phyloP scores from a whole-genome alignment of 2,888 invertebrate genomes.

The Lycaena phlaeas region DNA sequence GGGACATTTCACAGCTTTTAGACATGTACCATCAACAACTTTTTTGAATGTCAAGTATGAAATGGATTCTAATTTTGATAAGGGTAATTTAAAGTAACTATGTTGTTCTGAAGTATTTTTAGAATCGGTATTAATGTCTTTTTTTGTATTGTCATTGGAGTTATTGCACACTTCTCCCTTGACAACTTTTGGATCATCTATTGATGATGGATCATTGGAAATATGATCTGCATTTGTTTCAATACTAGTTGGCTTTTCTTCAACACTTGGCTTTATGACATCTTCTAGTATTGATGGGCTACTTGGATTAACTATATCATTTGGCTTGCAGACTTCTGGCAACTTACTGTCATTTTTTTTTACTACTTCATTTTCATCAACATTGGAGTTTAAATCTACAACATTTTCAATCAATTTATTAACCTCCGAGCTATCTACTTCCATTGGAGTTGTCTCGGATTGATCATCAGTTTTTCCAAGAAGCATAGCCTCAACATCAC shows the following conservation, averaged over 20 bases:
- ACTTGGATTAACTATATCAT: slow-evolving; percentile 40
- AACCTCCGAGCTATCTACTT: slow-evolving; percentile 39
- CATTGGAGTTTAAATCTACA: slow-evolving; percentile 29
- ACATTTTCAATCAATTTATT: slow-evolving; percentile 38
- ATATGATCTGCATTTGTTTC: slow-evolving; percentile 32
- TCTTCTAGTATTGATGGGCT: slow-evolving; percentile 61
- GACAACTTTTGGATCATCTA: slow-evolving; percentile 34
- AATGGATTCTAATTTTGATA: slow-evolving; percentile 25
- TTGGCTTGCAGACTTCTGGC: slow-evolving; percentile 12
- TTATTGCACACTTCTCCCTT: neutral
- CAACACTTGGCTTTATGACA: slow-evolving; percentile 45
- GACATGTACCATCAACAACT: slow-evolving; percentile 40
- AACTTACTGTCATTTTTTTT: slow-evolving; percentile 19
- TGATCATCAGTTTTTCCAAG: slow-evolving; percentile 40
- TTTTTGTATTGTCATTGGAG: neutral
- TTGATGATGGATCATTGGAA: slow-evolving; percentile 53
- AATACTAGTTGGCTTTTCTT: slow-evolving; percentile 35
- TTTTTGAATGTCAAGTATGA: slow-evolving; percentile 58
- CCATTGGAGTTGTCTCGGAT: slow-evolving; percentile 34
- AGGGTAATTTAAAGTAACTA: slow-evolving; percentile 19
- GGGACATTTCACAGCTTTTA: slow-evolving; percentile 53
- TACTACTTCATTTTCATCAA: slow-evolving; percentile 18
- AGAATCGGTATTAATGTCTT: slow-evolving; percentile 5
- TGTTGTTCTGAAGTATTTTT: slow-evolving; percentile 14
- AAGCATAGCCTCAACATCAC: slow-evolving; percentile 64